Base-by-base conservation (phyloP, 2,113 vertebrate species). In the Triplophysa tibetana region DNA sequence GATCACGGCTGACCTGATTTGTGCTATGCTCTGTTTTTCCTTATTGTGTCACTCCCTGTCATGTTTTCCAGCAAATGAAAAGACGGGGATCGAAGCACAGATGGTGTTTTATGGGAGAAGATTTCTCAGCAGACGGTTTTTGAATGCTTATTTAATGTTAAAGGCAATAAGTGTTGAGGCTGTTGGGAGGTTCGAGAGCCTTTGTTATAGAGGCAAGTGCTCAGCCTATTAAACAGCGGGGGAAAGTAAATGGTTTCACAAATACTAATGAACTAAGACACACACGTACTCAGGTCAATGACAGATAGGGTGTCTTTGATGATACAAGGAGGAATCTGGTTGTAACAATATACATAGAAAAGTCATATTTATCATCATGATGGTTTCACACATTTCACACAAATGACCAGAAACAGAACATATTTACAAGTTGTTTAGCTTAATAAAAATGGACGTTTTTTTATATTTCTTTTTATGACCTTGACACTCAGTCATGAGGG, bases 101-200 rank as follows among this genome's bases (percentile, higher is more conserved):
- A 92, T 91, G 90, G 90, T 65, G 84, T 84, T 88, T 89, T 87
- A 88, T 89, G 83, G 80, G 19, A 75, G 75, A 85, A 82, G 87
- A 87, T 89, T 90, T 85, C 85, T 89, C 85, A 69, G 56, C 86
- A 89, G 88, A 91, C 80, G 81, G 84, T 90, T 84, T 88, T 83
- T 84, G 79, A 90, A 90, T 90, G 85, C 84, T 90, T 88, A 88
- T 87, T 90, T 85, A 88, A 86, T 83, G 86, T 88, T 90, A 88
- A 91, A 90, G 83, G 78, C 56, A 69, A 81, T 86, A 86, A 86
- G 85, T 88, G 81, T 74, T 83, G 67, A 50, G 73, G 56, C 70
- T 21, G 82, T 80, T 74, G 29, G 8, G 77, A 78, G 70, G 78
- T 80, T 86, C 77, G 74, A 80, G 70, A 72, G 83, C 48, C 85